These are phyloP conservation scores for Blastomussa wellsi DNA, from an alignment of 92 coral and sea anemone genomes.

Conservation along the genomic window DNA sequence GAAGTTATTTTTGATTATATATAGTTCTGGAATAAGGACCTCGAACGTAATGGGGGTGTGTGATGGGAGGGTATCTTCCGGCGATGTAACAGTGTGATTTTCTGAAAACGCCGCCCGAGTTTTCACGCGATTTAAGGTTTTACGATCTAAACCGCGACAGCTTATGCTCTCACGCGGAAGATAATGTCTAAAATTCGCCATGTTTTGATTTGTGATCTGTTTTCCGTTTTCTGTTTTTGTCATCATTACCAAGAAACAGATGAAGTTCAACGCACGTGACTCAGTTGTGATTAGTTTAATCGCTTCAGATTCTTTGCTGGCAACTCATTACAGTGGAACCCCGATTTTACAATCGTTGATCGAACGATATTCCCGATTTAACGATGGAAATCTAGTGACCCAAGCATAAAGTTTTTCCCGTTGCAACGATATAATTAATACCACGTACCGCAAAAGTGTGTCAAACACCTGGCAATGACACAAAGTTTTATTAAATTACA, in stretches of 20 bases:
- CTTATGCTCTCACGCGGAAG: neutral
- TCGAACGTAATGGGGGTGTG: neutral
- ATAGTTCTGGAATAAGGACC: neutral
- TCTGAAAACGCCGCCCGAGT: neutral
- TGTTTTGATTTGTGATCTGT: neutral
- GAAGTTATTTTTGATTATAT: neutral
- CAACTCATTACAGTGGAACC: no score
- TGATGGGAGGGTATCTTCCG: neutral
- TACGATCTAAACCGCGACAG: neutral
- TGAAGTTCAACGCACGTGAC: conserved; percentile 1
- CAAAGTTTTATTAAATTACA: no score
- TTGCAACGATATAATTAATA: no score
- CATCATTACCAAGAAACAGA: neutral
- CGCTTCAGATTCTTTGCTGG: neutral
- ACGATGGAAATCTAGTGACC: no score
- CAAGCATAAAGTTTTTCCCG: no score
- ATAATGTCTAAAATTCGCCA: neutral
- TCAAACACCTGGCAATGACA: no score
- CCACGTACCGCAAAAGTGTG: no score
- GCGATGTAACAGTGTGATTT: neutral
- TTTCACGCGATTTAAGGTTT: neutral
- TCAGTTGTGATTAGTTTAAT: neutral
- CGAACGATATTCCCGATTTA: no score
- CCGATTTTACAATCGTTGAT: no score
- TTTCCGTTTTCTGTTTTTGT: neutral